Evolutionary conservation across 2,113 vertebrate genomes (phyloP).

Genomic region (Porphyrio hochstetteri): DNA sequence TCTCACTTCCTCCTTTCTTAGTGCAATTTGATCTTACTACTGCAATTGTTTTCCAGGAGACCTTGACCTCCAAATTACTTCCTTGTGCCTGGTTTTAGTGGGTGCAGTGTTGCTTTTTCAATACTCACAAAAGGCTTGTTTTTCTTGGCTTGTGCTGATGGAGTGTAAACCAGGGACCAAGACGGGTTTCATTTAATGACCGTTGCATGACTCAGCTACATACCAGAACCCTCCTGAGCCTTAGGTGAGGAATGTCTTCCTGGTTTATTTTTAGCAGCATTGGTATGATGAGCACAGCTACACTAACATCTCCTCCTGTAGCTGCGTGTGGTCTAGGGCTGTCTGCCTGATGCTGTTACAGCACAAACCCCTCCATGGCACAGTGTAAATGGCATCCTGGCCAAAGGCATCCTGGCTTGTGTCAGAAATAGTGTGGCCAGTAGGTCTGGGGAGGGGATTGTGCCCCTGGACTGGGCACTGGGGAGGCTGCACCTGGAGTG

Average conservation of each 20-base stretch:
- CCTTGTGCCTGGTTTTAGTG: not conserved
- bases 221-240: slow-evolving; percentile 46
- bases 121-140: not conserved
- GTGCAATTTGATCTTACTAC: not conserved
- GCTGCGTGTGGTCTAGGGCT: not conserved
- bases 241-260: slow-evolving; percentile 53
- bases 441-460: no score
- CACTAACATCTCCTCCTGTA: not conserved
- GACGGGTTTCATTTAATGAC: slow-evolving; percentile 23
- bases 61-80: slow-evolving; percentile 14
- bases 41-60: not conserved
- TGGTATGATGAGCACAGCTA: not conserved
- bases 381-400: not conserved
- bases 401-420: no score
- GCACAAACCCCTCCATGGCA: not conserved
- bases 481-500: no score
- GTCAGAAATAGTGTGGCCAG: no score
- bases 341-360: not conserved
- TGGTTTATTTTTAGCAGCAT: slow-evolving; percentile 57
- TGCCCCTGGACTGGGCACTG: no score
- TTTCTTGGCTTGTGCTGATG: not conserved
- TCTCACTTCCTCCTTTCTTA: not conserved
- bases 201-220: slow-evolving; percentile 35
- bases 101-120: not conserved
- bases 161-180: not conserved